phyloP scores from a whole-genome alignment of 2,797 vertebrate species.

The Coregonus sp. region DNA sequence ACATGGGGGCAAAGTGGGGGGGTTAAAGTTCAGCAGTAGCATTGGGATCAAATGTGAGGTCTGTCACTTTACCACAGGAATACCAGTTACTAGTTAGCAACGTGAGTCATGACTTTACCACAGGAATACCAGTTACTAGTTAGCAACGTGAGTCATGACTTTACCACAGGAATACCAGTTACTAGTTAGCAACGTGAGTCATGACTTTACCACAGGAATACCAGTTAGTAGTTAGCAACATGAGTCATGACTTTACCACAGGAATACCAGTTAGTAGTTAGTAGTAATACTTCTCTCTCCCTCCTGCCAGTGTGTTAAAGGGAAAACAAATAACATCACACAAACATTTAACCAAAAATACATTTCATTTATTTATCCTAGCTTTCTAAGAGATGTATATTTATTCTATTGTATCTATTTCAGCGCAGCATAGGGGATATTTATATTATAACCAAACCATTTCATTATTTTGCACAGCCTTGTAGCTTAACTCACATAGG shows the following conservation, averaged over 20 bases:
- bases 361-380: neutral
- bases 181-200: neutral
- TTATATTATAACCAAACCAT: slow-evolving; percentile 4
- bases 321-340: neutral
- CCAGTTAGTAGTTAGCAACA: too few relatives aligned
- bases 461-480: slow-evolving; percentile 1
- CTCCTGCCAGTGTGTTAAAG: neutral
- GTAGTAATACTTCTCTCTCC: neutral
- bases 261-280: neutral
- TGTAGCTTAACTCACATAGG: too few relatives aligned
- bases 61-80: slow-evolving; percentile 3
- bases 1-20: neutral
- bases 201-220: neutral
- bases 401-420: neutral
- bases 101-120: neutral
- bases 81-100: too few relatives aligned
- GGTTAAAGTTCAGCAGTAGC: neutral
- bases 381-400: neutral
- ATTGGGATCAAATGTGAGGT: neutral
- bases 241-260: neutral
- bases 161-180: neutral
- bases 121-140: too few relatives aligned
- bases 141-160: neutral
- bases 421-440: neutral
- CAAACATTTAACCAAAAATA: neutral